Evolutionary conservation across 2,797 vertebrate species (phyloP).

Genomic region (Enteromius unitaeniatus): DNA sequence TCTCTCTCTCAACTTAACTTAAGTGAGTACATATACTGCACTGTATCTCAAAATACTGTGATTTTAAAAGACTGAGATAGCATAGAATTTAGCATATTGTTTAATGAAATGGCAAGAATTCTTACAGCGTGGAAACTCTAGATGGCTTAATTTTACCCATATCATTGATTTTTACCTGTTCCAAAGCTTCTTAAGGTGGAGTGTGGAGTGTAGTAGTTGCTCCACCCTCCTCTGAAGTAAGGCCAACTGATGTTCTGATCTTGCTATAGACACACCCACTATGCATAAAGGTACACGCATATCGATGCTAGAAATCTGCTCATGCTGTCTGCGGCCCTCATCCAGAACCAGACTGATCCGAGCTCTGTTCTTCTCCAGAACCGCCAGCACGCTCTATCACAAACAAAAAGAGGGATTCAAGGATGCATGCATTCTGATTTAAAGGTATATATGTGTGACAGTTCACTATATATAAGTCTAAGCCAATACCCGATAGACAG

Average conservation of each 20-base stretch:
- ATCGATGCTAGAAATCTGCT: slow-evolving; percentile 49
- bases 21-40: no score
- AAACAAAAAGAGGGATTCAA: slow-evolving; percentile 45
- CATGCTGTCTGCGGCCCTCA: slow-evolving; percentile 76
- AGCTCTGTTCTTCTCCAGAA: slow-evolving; percentile 75
- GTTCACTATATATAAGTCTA: background rate
- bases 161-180: slow-evolving; percentile 73
- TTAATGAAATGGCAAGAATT: background rate
- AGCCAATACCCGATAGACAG: slow-evolving; percentile 79
- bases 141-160: background rate
- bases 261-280: slow-evolving; percentile 70
- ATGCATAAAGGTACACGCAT: slow-evolving; percentile 58
- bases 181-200: slow-evolving; percentile 75
- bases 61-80: background rate
- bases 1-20: background rate
- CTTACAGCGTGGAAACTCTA: background rate
- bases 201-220: slow-evolving; percentile 67
- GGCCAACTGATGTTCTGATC: slow-evolving; percentile 79
- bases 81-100: background rate
- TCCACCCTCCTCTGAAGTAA: slow-evolving; percentile 76
- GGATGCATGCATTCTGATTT: background rate
- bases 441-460: background rate
- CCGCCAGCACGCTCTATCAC: slow-evolving; percentile 75
- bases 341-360: slow-evolving; percentile 77
- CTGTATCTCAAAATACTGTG: background rate